phyloP scores from a whole-genome alignment of 1,140 invertebrate species.

The Drosophila equinoxialis region DNA sequence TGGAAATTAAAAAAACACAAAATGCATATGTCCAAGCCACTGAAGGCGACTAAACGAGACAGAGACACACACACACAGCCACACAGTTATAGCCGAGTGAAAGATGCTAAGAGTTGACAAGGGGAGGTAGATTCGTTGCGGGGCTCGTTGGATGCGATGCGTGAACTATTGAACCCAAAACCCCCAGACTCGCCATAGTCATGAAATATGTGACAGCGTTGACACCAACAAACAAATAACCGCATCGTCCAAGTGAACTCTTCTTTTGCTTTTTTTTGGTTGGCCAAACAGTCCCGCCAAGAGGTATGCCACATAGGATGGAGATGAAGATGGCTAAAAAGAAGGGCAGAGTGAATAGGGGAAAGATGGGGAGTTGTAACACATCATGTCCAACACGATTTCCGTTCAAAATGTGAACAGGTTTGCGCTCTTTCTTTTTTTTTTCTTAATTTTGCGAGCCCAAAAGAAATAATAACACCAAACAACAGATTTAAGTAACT shows the following conservation, averaged over 20 bases:
- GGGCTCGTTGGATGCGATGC: conserved; percentile 19
- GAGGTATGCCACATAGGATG: too few relatives aligned
- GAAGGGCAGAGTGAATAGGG: neutral
- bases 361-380: neutral
- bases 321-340: neutral
- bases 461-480: neutral
- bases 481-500: neutral
- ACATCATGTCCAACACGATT: conserved; percentile 70
- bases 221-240: conserved; percentile 79
- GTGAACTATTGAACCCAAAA: conserved; percentile 66
- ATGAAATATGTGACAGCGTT: conserved; percentile 80
- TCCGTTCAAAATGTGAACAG: conserved; percentile 68
- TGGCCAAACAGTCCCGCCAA: too few relatives aligned
- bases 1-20: conserved; percentile 51
- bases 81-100: conserved; percentile 48
- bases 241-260: conserved; percentile 39
- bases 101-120: neutral
- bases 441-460: conserved; percentile 15
- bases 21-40: conserved; percentile 32
- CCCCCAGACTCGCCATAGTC: conserved; percentile 17
- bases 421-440: conserved; percentile 62
- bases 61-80: conserved; percentile 12
- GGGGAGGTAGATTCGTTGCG: too few relatives aligned
- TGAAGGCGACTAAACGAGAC: conserved; percentile 13
- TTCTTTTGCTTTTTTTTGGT: neutral